Percentiles rank a stretch among this genome's conserved stretches.
These are phyloP conservation scores for Cyanistes caeruleus DNA, from an alignment of 2,113 vertebrate species.

Conservation along the genomic window DNA sequence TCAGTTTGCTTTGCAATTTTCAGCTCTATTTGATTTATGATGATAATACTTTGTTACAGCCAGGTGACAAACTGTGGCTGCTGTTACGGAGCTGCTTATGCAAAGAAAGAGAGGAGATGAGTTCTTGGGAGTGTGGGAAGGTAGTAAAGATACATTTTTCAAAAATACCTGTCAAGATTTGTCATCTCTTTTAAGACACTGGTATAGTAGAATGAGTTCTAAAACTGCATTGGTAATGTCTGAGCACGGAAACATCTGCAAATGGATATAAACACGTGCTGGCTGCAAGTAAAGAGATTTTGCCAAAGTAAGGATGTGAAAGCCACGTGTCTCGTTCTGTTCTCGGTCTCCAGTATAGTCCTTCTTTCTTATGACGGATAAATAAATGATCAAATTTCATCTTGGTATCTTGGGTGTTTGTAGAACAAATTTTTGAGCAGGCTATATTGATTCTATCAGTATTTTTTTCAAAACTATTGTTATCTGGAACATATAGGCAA, in stretches of 20 bases:
- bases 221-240: neutral
- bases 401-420: neutral
- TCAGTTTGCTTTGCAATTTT: neutral
- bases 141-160: neutral
- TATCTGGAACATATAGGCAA: neutral
- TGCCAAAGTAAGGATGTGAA: neutral
- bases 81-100: neutral
- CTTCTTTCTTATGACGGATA: neutral
- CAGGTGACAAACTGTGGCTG: neutral
- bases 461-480: neutral
- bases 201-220: neutral
- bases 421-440: neutral
- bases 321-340: neutral
- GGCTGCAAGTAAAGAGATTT: neutral
- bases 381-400: neutral
- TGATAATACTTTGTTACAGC: neutral
- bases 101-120: neutral
- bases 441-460: neutral
- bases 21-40: neutral
- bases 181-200: neutral
- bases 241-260: neutral
- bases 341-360: neutral
- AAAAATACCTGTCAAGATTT: neutral
- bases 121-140: neutral
- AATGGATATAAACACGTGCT: fast-evolving